A percentile compares a stretch with the other conserved stretches of the same genome.
Evolutionary conservation across 2,888 invertebrate species (phyloP).

Genomic region (Callimorpha dominula): DNA sequence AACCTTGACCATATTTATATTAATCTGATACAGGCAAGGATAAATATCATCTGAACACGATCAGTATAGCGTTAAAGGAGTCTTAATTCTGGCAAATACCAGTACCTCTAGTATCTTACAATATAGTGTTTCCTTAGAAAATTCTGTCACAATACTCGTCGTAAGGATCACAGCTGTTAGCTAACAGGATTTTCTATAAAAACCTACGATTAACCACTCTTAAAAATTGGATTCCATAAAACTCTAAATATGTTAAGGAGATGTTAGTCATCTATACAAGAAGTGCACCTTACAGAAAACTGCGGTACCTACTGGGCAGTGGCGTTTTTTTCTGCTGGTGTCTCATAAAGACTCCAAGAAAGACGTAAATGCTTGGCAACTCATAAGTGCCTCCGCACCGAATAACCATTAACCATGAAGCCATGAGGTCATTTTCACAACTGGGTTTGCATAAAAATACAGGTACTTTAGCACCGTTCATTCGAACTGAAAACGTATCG

Average conservation of each 20-base stretch:
- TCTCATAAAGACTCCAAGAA: no score
- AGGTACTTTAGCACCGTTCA: no score
- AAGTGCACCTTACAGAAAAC: no score
- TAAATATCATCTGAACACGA: background rate
- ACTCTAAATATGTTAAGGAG: background rate
- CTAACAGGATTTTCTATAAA: background rate
- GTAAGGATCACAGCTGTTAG: background rate
- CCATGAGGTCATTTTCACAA: no score
- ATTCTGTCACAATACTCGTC: background rate
- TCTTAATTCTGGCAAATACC: background rate
- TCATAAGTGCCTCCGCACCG: no score
- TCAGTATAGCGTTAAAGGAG: background rate
- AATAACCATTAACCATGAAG: no score
- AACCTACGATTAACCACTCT: background rate
- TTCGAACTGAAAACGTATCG: no score
- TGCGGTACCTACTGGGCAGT: no score
- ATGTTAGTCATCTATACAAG: background rate
- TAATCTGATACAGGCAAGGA: background rate
- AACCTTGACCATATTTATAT: no score
- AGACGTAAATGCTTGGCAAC: no score
- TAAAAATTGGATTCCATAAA: background rate
- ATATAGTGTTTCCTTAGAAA: background rate
- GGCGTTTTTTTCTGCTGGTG: background rate
- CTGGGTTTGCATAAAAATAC: no score
- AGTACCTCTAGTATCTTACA: background rate